Conservation (phyloP, 2,797 vertebrate genomes). For the Crax fasciolata region DNA sequence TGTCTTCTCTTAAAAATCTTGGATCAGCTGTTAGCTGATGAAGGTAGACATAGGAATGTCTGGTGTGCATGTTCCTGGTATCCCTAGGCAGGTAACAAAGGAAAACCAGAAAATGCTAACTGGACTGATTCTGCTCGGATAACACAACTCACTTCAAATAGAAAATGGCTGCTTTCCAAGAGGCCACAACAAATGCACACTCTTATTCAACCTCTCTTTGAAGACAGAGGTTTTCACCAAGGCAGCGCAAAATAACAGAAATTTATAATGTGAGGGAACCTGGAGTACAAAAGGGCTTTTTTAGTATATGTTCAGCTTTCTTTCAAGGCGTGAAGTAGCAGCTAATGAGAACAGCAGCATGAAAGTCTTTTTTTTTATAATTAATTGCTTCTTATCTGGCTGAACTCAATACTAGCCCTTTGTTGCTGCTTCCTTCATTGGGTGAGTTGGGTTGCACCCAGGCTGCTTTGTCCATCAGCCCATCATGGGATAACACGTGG, state of each 20-base stretch:
- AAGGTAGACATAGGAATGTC: background rate
- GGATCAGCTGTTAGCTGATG: background rate
- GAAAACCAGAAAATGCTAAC: background rate
- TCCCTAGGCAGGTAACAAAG: background rate
- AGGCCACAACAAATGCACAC: background rate
- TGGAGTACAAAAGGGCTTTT: background rate
- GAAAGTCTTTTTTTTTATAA: background rate
- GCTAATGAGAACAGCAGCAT: background rate
- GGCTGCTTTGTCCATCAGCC: background rate
- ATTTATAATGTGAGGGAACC: background rate
- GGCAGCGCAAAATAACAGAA: background rate
- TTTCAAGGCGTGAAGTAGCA: background rate
- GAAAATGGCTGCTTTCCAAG: background rate
- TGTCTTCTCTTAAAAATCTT: background rate
- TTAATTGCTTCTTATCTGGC: background rate
- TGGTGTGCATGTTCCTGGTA: background rate
- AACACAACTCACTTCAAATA: background rate
- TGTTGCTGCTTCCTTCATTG: background rate
- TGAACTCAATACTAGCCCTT: background rate
- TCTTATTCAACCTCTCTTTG: background rate
- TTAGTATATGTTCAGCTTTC: background rate
- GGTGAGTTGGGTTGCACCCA: fast-evolving
- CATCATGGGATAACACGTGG: fast-evolving
- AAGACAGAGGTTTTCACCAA: background rate
- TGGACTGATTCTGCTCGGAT: background rate